Evolutionary conservation across 1,140 invertebrate genomes (phyloP), one percentile per base, ranked within the genome.

Genomic region (Zaprionus camerounensis): DNA sequence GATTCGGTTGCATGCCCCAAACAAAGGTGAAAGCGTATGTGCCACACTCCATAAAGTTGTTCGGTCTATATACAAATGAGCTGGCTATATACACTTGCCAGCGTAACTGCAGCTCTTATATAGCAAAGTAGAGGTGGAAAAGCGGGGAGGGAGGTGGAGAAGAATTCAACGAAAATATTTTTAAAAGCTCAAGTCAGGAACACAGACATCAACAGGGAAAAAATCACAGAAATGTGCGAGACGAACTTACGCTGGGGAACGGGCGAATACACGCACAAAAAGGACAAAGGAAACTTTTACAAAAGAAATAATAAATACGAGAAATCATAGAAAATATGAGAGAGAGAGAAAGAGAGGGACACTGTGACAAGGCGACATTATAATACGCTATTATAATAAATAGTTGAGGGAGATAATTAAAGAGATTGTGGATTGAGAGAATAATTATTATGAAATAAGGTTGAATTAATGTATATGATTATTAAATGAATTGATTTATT

Each of bases 91-190:
- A 51, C 46, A 15, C n/a, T 15, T 13, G 5, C 13, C n/a, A 38
- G 36, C 12, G 36, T n/a, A 44, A 44, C 41, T 44, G 41, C 41
- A 46, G 15, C 46, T 17, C 17, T 46, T 46, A 46, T 17, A 3
- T 46, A 9, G 12, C 13, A 38, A 38, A 5, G 36, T 12, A 38
- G 36, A 1, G 5, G 6, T 11, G 6, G 15, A 17, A 17, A 9
- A 11, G 41, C 3, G n/a, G 3, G 41, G 15, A 15, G 38, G 41
- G 66, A n/a, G 20, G 13, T 63, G 12, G 51, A 57, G 70, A 53
- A 71, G 66, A 83, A 78, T 84, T 71, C 70, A 78, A 70, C 55
- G 68, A 75, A 85, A 84, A 85, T 74, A 85, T 84, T 81, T 84
- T 78, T 58, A 85, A 82, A 81, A 85, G 82, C 81, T 81, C 62